Base-by-base conservation (phyloP, 1,140 invertebrate species). In the Orussus abietinus region DNA sequence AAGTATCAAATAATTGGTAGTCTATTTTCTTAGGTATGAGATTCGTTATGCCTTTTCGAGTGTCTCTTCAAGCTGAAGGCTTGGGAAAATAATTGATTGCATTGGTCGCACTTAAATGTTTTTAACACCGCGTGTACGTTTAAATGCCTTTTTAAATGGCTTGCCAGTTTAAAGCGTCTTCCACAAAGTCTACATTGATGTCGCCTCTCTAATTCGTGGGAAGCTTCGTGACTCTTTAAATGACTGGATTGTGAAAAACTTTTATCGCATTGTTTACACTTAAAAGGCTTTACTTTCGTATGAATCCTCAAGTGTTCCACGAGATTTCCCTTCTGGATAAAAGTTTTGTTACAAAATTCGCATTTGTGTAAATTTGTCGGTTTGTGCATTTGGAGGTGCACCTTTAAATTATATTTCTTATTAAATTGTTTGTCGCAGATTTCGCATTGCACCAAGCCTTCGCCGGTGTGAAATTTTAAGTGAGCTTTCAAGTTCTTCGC, bases 271-370 rank as follows among this genome's bases (percentile, higher is more conserved):
- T 59, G 42, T 49, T 71, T 59, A 47, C 78, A 80, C 10, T 68
- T 60, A 40, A 67, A 76, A 1, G 77, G 77, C 38, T 77, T 75
- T 5, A 72, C 52, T 43, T 74, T 75, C 0, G 75, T 77, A 29
- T 79, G 77, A 28, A 71, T 73, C 52, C 74, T 66, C 38, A 71
- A 42, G 50, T 80, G 77, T 38, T 75, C 70, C 3, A 71, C 62
- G 14, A 77, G 55, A 51, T 77, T 78, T 36, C 72, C 72, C 33
- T 72, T 70, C 13, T 73, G 74, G 9, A 62, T 59, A 50, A 80
- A 79, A 13, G 55, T 56, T 40, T 76, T 76, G 6, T 65, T 59
- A 45, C 77, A 80, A 36, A 71, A 71, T 19, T 74, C 57, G 50
- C 78, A 80, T 30, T 70, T 66, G 40, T 75, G 72, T 5, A 66